Evolutionary conservation across 2,113 vertebrate genomes (phyloP).

Genomic region (Empidonax alnorum): DNA sequence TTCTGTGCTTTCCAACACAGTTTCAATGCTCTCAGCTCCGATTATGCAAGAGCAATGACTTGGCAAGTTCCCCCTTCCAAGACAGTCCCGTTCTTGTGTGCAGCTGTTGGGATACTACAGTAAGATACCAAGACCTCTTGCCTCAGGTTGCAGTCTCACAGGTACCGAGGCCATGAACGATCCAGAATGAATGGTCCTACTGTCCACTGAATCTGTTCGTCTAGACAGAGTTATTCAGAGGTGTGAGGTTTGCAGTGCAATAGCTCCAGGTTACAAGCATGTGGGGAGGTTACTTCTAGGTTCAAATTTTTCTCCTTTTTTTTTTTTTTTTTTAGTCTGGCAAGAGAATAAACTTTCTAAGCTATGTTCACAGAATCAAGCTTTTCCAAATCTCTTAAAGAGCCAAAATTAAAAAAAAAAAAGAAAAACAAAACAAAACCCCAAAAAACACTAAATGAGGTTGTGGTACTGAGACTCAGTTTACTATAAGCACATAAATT

Average conservation of each 20-base stretch:
- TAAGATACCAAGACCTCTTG: neutral
- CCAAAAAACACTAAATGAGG: neutral
- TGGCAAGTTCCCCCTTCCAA: constrained; percentile 46
- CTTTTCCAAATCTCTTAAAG: neutral
- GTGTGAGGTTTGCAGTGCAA: neutral
- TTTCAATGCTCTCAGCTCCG: neutral
- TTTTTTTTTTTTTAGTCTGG: neutral
- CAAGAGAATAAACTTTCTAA: neutral
- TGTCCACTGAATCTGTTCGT: neutral
- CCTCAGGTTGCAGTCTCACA: neutral
- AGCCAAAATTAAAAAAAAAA: neutral
- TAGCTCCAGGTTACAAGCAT: neutral
- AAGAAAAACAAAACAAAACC: neutral
- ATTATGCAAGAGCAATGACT: constrained; percentile 67
- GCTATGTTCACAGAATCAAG: neutral
- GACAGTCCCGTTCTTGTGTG: neutral
- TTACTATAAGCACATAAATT: neutral
- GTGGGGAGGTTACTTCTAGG: fast-evolving
- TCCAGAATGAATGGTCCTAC: neutral
- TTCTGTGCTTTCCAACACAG: neutral
- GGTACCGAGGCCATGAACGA: neutral
- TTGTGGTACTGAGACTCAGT: neutral
- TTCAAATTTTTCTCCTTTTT: neutral
- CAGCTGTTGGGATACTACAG: neutral
- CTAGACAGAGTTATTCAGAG: neutral